Evolutionary conservation across 2,888 invertebrate species (phyloP).

Genomic region (Noctua fimbriata): DNA sequence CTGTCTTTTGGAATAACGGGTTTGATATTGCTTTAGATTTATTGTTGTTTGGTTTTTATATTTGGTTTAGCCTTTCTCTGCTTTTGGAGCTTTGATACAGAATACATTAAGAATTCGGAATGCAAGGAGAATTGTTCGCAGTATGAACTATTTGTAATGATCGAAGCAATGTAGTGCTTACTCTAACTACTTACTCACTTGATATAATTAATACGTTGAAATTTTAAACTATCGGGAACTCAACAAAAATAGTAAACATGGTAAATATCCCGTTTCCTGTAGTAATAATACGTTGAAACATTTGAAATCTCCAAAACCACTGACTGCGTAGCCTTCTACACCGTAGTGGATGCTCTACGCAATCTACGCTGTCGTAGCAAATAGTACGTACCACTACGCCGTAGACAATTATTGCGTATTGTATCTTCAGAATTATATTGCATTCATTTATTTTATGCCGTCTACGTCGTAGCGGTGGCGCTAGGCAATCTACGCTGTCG

Average conservation of each 20-base stretch:
- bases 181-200: neutral
- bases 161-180: too few relatives aligned
- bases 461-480: neutral
- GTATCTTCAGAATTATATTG: neutral
- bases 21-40: conserved; percentile 42
- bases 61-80: neutral
- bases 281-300: neutral
- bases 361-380: conserved; percentile 11
- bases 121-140: neutral
- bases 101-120: neutral
- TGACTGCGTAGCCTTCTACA: neutral
- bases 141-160: neutral
- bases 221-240: too few relatives aligned
- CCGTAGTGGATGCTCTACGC: conserved; percentile 20
- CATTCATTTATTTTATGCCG: neutral
- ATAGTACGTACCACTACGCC: neutral
- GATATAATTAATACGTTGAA: neutral
- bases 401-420: neutral
- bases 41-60: conserved; percentile 22
- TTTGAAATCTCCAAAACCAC: neutral
- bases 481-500: neutral
- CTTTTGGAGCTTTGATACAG: neutral
- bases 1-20: conserved; percentile 45
- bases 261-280: too few relatives aligned
- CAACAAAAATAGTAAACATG: too few relatives aligned